Conservation (phyloP, 1,140 invertebrate species). For the Epicauta chinensis region DNA sequence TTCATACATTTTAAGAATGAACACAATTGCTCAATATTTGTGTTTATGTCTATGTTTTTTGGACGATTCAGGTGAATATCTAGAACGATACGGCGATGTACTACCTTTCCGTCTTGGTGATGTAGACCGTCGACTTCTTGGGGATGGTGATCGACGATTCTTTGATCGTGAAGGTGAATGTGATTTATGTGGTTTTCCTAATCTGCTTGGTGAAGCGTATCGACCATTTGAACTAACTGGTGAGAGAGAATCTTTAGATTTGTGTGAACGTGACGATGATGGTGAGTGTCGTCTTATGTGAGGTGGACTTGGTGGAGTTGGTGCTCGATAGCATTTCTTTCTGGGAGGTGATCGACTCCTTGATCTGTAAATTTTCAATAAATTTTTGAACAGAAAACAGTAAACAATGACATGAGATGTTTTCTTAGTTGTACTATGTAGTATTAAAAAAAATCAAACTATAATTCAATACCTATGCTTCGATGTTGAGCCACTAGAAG, state of each 20-base stretch:
- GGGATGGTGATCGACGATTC: slow-evolving; percentile 18
- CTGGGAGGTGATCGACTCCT: slow-evolving; percentile 39
- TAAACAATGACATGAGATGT: slow-evolving; percentile 4
- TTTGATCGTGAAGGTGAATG: slow-evolving; percentile 28
- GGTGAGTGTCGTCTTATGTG: slow-evolving; percentile 36
- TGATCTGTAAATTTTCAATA: slow-evolving; percentile 33
- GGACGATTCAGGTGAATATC: slow-evolving; percentile 34
- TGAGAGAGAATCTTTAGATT: slow-evolving; percentile 34
- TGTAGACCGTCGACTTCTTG: slow-evolving; percentile 23
- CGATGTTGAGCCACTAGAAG: slow-evolving; percentile 39
- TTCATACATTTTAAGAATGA: too few species aligned
- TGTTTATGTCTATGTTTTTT: slow-evolving; percentile 41
- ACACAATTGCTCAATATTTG: slow-evolving; percentile 30
- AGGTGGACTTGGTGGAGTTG: slow-evolving; percentile 36
- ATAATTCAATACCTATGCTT: slow-evolving; percentile 36
- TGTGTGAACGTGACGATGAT: slow-evolving; percentile 31
- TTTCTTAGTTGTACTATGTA: slow-evolving; percentile 9
- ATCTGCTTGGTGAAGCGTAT: slow-evolving; percentile 32
- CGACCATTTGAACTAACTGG: slow-evolving; percentile 35
- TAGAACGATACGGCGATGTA: slow-evolving; percentile 29
- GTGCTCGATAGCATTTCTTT: slow-evolving; percentile 32
- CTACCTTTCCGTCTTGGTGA: slow-evolving; percentile 26
- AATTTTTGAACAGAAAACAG: not conserved
- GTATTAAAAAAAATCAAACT: too few species aligned
- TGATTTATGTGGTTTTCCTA: slow-evolving; percentile 23